These are phyloP conservation scores for Mobula hypostoma DNA, from an alignment of 2,113 vertebrate species.

Conservation along the genomic window DNA sequence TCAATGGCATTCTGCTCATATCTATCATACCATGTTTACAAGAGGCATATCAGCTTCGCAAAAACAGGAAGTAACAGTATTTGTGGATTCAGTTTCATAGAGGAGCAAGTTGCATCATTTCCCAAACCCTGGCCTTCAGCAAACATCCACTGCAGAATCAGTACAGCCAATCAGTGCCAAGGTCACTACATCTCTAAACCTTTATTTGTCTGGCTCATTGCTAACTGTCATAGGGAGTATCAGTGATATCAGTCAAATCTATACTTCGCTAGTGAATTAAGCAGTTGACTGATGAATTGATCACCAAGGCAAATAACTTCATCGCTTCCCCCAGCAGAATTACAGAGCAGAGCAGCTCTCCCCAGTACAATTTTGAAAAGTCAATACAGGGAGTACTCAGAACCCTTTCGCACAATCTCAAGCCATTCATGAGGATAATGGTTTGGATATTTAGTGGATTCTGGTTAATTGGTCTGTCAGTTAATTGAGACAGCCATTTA, in stretches of 20 bases:
- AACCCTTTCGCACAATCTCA: neutral
- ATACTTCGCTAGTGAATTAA: neutral
- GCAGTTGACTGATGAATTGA: conserved; percentile 5
- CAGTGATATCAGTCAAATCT: conserved; percentile 14
- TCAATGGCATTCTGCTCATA: neutral
- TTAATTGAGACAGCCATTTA: no score
- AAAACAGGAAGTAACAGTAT: neutral
- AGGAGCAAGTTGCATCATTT: neutral
- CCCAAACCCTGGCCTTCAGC: neutral
- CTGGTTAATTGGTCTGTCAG: no score
- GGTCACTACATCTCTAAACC: conserved; percentile 1
- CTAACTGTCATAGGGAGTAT: neutral
- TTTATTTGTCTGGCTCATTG: neutral
- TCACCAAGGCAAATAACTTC: neutral
- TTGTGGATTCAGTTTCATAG: neutral
- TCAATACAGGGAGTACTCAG: neutral
- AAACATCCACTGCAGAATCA: neutral
- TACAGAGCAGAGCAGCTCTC: neutral
- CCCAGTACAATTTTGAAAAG: neutral
- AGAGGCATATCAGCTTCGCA: neutral
- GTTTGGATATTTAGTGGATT: neutral
- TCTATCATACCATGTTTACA: neutral
- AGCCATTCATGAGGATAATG: neutral
- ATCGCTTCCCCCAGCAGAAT: neutral
- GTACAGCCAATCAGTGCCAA: neutral